phyloP scores from a whole-genome alignment of 2,797 vertebrate genomes.

The Coendou prehensilis region DNA sequence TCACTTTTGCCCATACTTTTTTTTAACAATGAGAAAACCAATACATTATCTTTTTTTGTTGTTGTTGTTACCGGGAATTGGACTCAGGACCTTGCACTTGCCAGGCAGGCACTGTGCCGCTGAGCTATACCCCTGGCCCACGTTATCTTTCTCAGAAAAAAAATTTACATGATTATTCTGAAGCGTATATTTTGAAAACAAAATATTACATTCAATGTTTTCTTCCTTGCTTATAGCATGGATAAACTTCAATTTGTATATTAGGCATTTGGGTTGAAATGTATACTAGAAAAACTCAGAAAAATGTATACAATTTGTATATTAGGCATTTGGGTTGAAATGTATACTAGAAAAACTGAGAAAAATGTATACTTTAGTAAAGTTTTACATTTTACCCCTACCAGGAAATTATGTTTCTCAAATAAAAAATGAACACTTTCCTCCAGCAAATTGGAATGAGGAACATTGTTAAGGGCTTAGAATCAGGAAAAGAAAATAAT shows the following conservation, averaged over 20 bases:
- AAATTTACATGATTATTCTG: not conserved
- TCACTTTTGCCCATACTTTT: not conserved
- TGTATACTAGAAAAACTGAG: not conserved
- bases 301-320: not conserved
- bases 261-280: too few relatives aligned
- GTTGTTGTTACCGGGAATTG: too few relatives aligned
- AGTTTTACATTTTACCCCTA: constrained; percentile 39
- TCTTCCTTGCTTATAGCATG: not conserved
- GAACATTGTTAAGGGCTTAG: constrained; percentile 50
- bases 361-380: constrained; percentile 27
- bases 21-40: constrained; percentile 32
- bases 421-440: constrained; percentile 65
- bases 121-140: too few relatives aligned
- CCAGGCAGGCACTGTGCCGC: too few relatives aligned
- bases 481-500: constrained; percentile 67
- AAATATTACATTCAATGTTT: constrained; percentile 29
- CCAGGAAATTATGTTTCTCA: constrained; percentile 54
- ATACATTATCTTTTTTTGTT: not conserved
- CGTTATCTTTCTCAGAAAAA: not conserved
- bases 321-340: not conserved
- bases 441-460: not conserved
- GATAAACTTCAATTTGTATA: too few relatives aligned
- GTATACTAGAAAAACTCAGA: too few relatives aligned
- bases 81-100: too few relatives aligned
- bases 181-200: constrained; percentile 44